Evolutionary conservation across 2,888 invertebrate species (phyloP), one percentile per base, ranked within the genome.

Genomic region (Leptopilina syphax): DNA sequence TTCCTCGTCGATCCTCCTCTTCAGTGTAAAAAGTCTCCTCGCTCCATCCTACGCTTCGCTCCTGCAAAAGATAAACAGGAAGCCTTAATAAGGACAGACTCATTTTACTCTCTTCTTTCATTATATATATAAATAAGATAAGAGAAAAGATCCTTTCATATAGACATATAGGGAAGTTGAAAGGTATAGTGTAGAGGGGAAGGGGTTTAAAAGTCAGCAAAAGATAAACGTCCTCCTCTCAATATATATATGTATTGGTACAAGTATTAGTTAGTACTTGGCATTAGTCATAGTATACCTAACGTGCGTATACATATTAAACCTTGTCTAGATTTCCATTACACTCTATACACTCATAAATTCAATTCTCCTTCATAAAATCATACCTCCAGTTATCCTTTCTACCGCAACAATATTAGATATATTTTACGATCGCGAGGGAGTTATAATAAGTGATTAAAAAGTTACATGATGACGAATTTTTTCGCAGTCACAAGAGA

Each of bases 41-140:
- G 87, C 86, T 87, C 91, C 91, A 91, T 91, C 90, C 90, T 91
- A 91, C 88, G 87, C 85, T 87, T 84, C 83, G 81, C 81, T 85
- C 87, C 91, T 91, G 88, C 41, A 87, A 50, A 50, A 90, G 81
- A 85, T 80, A 85, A 85, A 86, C 83, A 85, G 84, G 83, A 83
- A 84, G 83, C 78, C 81, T 85, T 83, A 82, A 83, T 85, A 86
- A 84, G 68, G 65, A 81, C 81, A 47, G 70, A 77, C 77, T 80
- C 76, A 78, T 79, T 82, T 80, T 60, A 65, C 78, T 65, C 6
- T 63, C 70, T 50, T 60, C 77, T 50, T 10, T 50, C 76, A 54
- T 34, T 34, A 34, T 34, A 34, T 34, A 34, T 34, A 34, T 34
- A 34, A 34, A 34, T 68, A 80, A 76, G 77, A 79, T 79, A 67